Percentiles rank a stretch among this genome's conserved stretches.
Conservation (phyloP, 1,140 invertebrate species). For the Rhopalosiphum maidis region DNA sequence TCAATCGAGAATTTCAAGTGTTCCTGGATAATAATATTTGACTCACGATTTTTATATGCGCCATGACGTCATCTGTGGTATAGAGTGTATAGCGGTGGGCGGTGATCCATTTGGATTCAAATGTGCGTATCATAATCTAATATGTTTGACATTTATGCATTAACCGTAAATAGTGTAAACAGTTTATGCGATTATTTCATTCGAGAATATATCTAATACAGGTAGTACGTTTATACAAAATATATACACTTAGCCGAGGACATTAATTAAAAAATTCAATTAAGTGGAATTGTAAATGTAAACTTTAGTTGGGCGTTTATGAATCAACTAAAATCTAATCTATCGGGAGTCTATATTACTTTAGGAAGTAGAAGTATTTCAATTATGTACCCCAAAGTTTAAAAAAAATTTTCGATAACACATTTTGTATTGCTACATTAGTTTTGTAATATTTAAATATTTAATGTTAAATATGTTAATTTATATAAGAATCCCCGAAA, state of each 20-base stretch:
- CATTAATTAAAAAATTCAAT: neutral
- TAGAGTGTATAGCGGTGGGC: neutral
- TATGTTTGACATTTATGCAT: neutral
- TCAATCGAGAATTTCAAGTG: conserved; percentile 10
- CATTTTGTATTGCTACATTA: no score
- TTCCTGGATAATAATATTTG: neutral
- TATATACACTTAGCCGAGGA: neutral
- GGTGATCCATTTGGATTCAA: neutral
- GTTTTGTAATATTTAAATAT: no score
- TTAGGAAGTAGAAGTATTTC: neutral
- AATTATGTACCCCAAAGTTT: neutral
- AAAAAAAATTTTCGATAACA: neutral
- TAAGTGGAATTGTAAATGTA: neutral
- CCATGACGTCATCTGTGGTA: neutral
- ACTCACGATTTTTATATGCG: neutral
- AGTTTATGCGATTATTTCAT: neutral
- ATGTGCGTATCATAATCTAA: neutral
- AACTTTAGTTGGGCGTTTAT: neutral
- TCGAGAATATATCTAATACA: neutral
- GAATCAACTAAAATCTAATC: neutral
- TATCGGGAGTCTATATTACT: neutral
- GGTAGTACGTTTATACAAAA: neutral
- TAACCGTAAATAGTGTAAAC: neutral
- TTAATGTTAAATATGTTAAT: no score
- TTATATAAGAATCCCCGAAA: no score